Evolutionary conservation across 2,797 vertebrate species (phyloP), one percentile per base, ranked within the genome.

Genomic region (Alcedo atthis): DNA sequence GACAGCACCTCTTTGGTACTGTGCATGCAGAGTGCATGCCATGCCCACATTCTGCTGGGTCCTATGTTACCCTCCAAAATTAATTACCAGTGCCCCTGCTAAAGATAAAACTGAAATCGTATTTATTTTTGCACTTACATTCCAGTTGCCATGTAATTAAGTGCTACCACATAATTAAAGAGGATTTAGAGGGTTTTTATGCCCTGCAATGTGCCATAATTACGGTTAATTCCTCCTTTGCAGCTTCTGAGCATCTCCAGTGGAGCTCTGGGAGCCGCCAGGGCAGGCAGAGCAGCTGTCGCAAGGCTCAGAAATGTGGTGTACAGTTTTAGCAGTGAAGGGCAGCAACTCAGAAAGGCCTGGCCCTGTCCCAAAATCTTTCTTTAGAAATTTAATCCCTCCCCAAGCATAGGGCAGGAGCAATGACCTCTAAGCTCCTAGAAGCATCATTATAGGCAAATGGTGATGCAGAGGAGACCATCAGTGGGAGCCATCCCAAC

Each of bases 91-190:
- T 26, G 81, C 43, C 89, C 71, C 73, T 43, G 26, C 25, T 35
- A 73, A 94, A 93, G 90, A 87, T 70, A 93, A 97, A 93, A 84
- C 58, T 66, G 76, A 93, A 95, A 91, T 92, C 2, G 20, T 93
- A 85, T 96, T 95, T 96, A 73, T 67, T 94, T 96, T 95, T 95
- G 46, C 32, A 9, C 93, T 96, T 96, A 90, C 48, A 58, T 90
- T 95, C 81, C 74, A 92, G 78, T 92, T 95, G 78, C 85, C 92
- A 51, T 89, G 83, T 84, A 95, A 94, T 96, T 96, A 96, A 95
- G 71, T 54, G 51, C 69, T 80, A 62, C 83, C 69, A 81, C 9
- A 2, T 93, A 95, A 95, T 96, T 96, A 94, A 95, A 89, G 84
- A 91, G 85, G 83, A 95, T 96, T 96, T 95, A 81, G 85, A 94